Evolutionary conservation across 1,140 invertebrate genomes (phyloP).

Genomic region (Trypoxylus dichotomus): DNA sequence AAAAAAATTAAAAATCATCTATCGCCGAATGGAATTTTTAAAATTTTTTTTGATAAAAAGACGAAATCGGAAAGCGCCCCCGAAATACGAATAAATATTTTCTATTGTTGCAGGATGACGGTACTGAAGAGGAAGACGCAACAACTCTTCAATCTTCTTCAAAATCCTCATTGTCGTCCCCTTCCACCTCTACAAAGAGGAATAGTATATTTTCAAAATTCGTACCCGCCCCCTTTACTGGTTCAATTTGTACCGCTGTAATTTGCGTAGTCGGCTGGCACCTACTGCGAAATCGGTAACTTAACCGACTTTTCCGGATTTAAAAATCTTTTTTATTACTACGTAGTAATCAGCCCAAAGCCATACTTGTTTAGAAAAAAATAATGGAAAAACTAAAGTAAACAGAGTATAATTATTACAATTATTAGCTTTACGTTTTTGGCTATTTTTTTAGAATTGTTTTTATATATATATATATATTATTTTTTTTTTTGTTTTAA

Average conservation of each 20-base stretch:
- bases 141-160: neutral
- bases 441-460: slow-evolving; percentile 19
- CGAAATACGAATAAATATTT: neutral
- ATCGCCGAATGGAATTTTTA: neutral
- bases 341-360: slow-evolving; percentile 16
- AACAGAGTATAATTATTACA: neutral
- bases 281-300: slow-evolving; percentile 46
- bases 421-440: slow-evolving; percentile 19
- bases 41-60: neutral
- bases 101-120: slow-evolving; percentile 13
- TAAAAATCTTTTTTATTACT: neutral
- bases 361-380: neutral
- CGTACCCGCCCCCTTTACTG: slow-evolving; percentile 46
- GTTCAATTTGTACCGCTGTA: slow-evolving; percentile 53
- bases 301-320: neutral
- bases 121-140: neutral
- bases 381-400: neutral
- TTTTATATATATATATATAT: slow-evolving; percentile 38
- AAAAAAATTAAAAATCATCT: too few relatives aligned
- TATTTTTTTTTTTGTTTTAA: slow-evolving; percentile 43
- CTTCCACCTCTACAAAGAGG: neutral
- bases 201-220: slow-evolving; percentile 39
- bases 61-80: neutral
- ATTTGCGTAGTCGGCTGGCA: slow-evolving; percentile 51
- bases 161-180: slow-evolving; percentile 3